Conservation (phyloP, 2,113 vertebrate genomes). For the Pagrus major region DNA sequence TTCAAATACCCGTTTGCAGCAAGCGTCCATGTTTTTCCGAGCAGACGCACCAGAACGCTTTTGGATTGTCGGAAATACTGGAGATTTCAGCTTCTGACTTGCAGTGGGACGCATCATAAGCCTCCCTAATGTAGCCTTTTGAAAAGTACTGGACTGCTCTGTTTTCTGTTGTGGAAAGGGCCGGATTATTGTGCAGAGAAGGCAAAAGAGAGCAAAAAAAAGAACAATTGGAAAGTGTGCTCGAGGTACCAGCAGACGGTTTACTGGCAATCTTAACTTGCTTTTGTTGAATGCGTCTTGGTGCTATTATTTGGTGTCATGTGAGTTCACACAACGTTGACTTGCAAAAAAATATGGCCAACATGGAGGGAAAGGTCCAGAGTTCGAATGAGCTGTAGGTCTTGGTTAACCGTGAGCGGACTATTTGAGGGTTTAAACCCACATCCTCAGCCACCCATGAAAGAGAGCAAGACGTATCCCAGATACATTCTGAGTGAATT, state of each 20-base stretch:
- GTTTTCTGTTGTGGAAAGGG: too few species aligned
- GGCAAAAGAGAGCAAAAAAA: too few species aligned
- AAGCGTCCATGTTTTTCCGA: too few species aligned
- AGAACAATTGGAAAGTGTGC: too few species aligned
- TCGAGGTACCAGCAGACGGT: background rate
- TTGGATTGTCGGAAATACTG: too few species aligned
- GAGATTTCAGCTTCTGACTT: too few species aligned
- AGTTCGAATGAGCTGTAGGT: conserved; percentile 1
- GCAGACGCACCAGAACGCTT: too few species aligned
- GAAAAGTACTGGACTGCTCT: too few species aligned
- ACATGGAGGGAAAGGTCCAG: background rate
- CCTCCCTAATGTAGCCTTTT: too few species aligned
- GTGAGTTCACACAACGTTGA: background rate
- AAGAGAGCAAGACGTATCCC: conserved; percentile 2
- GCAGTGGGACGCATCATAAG: too few species aligned
- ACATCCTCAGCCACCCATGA: background rate
- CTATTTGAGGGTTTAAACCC: conserved; percentile 22
- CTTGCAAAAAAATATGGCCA: background rate
- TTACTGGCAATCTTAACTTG: background rate
- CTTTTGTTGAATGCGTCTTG: background rate
- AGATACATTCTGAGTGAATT: conserved; percentile 27
- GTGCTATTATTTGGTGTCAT: background rate
- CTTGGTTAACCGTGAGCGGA: background rate
- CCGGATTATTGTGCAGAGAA: too few species aligned
- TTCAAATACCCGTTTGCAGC: too few species aligned